Evolutionary conservation across 2,113 vertebrate species (phyloP), one percentile per base, ranked within the genome.

Genomic region (Centrocercus urophasianus): DNA sequence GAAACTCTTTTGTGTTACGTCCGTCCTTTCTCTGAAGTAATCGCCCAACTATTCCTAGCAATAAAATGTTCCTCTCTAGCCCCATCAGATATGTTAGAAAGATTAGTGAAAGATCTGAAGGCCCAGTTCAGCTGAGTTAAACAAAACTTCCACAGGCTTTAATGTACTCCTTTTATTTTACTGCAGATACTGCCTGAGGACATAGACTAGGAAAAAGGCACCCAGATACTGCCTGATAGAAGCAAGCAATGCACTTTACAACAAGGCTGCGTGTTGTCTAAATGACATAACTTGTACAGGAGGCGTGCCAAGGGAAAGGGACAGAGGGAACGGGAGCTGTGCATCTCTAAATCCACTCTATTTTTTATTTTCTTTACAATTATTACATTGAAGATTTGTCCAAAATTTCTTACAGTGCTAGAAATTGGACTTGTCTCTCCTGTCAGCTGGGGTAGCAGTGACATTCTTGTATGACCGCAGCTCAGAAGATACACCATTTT

Each of bases 1-100:
- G 96, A 97, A 97, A 97, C 59, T 97, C 93, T 95, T 97, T 95
- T 94, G 93, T 96, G 94, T 90, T 96, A 95, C 70, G 96, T 97
- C 96, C 83, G 93, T 94, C 88, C 95, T 96, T 90, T 96, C 93
- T 94, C 95, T 97, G 95, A 95, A 96, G 96, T 95, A 95, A 97
- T 94, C 59, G 0, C 90, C 90, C 92, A 97, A 73, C 90, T 95
- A 95, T 97, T 97, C 73, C 95, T 94, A 95, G 93, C 86, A 92
- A 94, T 96, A 96, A 97, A 97, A 95, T 86, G 94, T 93, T 90
- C 88, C 86, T 94, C 88, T 93, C 63, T 25, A 69, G 43, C 34
- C 16, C 88, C 66, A 89, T 75, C 22, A 50, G 94, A 65, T 84
- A 90, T 48, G 73, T 78, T 93, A 54, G 73, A 86, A 94, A 91